A percentile compares a stretch with the other conserved stretches of the same genome.
Evolutionary conservation across 2,888 invertebrate species (phyloP).

Genomic region (Drosophila infuscata): DNA sequence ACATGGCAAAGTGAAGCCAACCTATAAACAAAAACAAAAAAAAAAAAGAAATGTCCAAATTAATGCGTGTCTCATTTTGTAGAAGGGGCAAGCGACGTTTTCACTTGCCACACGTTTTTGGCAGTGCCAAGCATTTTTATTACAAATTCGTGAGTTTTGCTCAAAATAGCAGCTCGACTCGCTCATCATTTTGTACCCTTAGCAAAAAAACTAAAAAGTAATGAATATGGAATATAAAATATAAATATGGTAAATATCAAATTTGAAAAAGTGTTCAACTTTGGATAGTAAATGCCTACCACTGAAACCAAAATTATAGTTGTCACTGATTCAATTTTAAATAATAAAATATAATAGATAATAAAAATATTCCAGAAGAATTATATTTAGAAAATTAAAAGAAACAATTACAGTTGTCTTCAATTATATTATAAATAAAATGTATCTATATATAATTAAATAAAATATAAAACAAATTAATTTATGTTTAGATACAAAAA

Average conservation of each 20-base stretch:
- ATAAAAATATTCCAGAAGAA: neutral
- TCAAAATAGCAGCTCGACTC: constrained; percentile 69
- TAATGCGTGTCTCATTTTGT: constrained; percentile 52
- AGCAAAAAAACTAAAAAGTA: neutral
- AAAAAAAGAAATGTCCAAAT: constrained; percentile 40
- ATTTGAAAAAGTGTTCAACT: rapidly evolving
- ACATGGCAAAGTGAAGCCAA: constrained; percentile 47
- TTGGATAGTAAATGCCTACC: neutral
- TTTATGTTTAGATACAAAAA: no score
- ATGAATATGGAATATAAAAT: neutral
- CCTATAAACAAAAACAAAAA: constrained; percentile 40
- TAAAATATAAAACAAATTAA: no score
- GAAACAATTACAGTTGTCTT: neutral
- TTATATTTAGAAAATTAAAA: neutral
- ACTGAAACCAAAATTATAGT: neutral
- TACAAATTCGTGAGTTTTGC: constrained; percentile 81
- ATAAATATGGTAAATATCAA: neutral
- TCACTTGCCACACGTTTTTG: constrained; percentile 60
- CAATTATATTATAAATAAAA: neutral
- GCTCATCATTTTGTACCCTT: constrained; percentile 26
- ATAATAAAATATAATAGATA: neutral
- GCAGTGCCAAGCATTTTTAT: constrained; percentile 78
- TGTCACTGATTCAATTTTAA: neutral
- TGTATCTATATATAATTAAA: neutral
- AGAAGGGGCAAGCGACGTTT: constrained; percentile 10